A percentile compares a stretch with the other conserved stretches of the same genome.
These are phyloP conservation scores for Monomorium pharaonis DNA, from an alignment of 1,140 invertebrate species.

Conservation along the genomic window DNA sequence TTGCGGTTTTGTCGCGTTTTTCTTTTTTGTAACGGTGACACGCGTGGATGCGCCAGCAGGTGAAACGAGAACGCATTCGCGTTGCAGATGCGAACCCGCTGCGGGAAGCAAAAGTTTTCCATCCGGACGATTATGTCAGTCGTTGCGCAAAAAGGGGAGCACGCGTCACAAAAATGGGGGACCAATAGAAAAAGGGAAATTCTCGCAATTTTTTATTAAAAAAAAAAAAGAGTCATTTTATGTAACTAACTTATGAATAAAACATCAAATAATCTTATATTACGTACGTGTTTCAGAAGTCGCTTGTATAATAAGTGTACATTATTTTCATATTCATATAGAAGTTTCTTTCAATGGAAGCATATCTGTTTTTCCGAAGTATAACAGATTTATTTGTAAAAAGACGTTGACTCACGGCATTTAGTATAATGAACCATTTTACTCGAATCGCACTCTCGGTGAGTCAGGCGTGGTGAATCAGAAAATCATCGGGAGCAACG, in stretches of 20 bases:
- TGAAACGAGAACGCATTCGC: neutral
- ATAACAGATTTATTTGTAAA: neutral
- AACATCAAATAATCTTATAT: neutral
- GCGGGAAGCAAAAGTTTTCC: neutral
- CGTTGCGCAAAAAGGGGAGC: neutral
- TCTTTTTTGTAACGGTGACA: neutral
- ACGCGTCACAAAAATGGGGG: neutral
- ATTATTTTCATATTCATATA: neutral
- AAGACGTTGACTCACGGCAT: neutral
- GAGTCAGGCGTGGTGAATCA: slow-evolving; percentile 32
- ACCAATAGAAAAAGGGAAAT: neutral
- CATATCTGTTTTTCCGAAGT: neutral
- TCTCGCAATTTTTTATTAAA: neutral
- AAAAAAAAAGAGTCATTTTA: neutral
- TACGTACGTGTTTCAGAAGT: too few species aligned
- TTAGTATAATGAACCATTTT: slow-evolving; percentile 13
- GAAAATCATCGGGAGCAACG: neutral
- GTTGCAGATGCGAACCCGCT: neutral
- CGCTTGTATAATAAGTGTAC: too few species aligned
- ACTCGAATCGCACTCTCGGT: neutral
- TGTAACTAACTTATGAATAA: neutral
- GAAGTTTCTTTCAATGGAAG: neutral
- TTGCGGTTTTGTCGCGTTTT: neutral
- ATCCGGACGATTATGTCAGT: neutral
- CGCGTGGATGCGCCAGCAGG: neutral